Evolutionary conservation across 1,140 invertebrate genomes (phyloP).

Genomic region (Drosophila busckii): DNA sequence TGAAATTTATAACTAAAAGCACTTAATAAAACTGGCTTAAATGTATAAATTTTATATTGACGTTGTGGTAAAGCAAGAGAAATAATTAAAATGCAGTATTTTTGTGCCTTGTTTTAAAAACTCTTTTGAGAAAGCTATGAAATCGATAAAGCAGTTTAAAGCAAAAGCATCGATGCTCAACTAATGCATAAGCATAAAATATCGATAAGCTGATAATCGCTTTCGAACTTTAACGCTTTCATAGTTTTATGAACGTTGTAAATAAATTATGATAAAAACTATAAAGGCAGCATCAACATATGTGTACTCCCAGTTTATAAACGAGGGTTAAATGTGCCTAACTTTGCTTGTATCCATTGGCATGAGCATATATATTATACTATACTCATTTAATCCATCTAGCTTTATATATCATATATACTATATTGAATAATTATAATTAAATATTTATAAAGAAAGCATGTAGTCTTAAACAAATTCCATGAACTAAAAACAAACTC

Average conservation of each 20-base stretch:
- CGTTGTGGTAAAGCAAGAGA: conserved; percentile 48
- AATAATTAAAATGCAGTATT: conserved; percentile 1
- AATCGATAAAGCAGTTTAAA: too few relatives aligned
- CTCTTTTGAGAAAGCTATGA: background rate
- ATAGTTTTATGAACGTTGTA: background rate
- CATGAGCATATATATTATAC: conserved; percentile 38
- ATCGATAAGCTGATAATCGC: too few relatives aligned
- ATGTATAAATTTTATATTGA: conserved; percentile 59
- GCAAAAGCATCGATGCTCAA: too few relatives aligned
- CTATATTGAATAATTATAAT: conserved; percentile 21
- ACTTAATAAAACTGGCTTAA: conserved; percentile 52
- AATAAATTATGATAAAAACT: background rate
- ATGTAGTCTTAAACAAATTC: conserved; percentile 63
- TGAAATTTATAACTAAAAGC: conserved; percentile 12
- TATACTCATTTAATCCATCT: conserved; percentile 37
- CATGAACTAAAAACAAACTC: conserved; percentile 82
- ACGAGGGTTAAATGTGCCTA: background rate
- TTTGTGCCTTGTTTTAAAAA: background rate
- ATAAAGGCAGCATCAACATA: too few relatives aligned
- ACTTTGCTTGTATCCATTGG: conserved; percentile 34
- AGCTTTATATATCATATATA: conserved; percentile 57
- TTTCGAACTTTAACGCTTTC: too few relatives aligned
- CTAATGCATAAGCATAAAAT: too few relatives aligned
- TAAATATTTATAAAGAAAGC: conserved; percentile 24
- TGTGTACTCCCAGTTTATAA: background rate